Evolutionary conservation across 2,888 invertebrate genomes (phyloP).

Genomic region (Catocala nupta): DNA sequence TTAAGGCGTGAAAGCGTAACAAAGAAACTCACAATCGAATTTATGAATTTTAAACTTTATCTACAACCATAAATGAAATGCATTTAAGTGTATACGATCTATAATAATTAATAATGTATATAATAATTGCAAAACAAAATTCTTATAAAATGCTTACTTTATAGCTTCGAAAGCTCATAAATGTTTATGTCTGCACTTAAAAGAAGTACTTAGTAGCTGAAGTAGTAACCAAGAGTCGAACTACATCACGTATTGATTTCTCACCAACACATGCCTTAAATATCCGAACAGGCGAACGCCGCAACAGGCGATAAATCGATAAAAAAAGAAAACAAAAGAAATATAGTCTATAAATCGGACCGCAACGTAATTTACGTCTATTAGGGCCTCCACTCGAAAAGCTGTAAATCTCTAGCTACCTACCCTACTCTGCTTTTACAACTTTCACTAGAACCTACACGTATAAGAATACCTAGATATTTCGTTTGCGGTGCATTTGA

Average conservation of each 20-base stretch:
- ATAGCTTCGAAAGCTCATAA: background rate
- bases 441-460: conserved; percentile 53
- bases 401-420: conserved; percentile 80
- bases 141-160: too few species aligned
- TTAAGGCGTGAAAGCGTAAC: too few species aligned
- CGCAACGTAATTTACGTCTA: conserved; percentile 84
- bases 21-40: too few species aligned
- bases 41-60: too few species aligned
- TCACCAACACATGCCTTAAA: conserved; percentile 50
- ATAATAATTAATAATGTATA: too few species aligned
- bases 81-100: too few species aligned
- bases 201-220: background rate
- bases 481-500: conserved; percentile 66
- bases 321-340: conserved; percentile 73
- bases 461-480: conserved; percentile 46
- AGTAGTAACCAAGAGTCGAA: background rate
- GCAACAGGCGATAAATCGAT: conserved; percentile 71
- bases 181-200: background rate
- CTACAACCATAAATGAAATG: too few species aligned
- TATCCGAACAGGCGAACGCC: conserved; percentile 35
- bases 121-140: too few species aligned
- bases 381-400: conserved; percentile 78
- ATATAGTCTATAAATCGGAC: conserved; percentile 82
- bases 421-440: conserved; percentile 76
- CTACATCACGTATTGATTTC: conserved; percentile 43